Conservation (phyloP, 2,888 invertebrate genomes). For the Pomacea canaliculata region DNA sequence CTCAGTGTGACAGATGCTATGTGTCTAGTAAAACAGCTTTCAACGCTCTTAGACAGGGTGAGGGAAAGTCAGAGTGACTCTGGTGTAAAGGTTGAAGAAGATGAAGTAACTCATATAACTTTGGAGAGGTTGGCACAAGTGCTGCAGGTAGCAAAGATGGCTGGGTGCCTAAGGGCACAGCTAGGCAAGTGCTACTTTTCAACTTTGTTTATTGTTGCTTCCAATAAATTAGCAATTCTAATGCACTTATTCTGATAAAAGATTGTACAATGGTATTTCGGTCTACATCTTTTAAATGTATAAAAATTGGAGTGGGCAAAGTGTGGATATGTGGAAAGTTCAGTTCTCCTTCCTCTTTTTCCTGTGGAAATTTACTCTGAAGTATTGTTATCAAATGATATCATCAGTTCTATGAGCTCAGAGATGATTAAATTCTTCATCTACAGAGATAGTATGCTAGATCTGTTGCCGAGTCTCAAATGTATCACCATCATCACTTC, state of each 20-base stretch:
- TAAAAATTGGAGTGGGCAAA: no score
- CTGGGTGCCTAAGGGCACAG: constrained; percentile 85
- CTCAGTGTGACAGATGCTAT: constrained; percentile 31
- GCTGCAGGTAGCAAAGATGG: constrained; percentile 83
- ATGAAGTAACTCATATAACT: constrained; percentile 73
- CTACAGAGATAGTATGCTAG: no score
- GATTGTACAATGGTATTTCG: background rate
- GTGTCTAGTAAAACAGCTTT: constrained; percentile 24
- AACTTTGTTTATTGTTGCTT: background rate
- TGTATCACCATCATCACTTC: no score
- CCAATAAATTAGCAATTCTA: background rate
- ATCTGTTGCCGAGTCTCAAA: no score
- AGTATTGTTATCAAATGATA: no score
- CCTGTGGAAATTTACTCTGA: no score
- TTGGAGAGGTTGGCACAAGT: constrained; percentile 87
- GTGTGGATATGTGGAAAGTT: no score
- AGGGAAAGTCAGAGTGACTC: constrained; percentile 13
- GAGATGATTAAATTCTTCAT: no score
- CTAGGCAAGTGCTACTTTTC: constrained; percentile 72
- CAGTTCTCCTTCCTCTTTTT: no score
- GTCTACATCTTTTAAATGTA: no score
- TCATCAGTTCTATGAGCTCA: no score
- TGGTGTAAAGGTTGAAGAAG: constrained; percentile 24
- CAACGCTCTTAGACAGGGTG: constrained; percentile 23
- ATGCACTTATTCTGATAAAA: background rate